Percentiles rank a stretch among this genome's conserved stretches.
Conservation (phyloP, 2,113 vertebrate genomes). For the Reinhardtius hippoglossoides region DNA sequence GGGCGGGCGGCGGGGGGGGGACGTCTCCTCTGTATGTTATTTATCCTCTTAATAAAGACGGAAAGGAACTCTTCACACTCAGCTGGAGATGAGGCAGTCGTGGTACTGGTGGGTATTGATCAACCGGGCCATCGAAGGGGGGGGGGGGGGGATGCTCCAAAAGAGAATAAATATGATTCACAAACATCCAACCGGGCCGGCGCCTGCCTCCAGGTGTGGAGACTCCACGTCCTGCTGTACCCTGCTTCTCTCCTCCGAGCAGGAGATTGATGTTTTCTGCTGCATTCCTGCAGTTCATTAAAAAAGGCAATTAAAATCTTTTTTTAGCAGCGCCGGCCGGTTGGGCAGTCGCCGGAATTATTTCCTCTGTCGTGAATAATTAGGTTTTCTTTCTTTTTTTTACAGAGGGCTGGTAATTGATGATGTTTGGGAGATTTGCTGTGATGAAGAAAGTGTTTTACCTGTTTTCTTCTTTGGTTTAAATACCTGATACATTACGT, state of each 20-base stretch:
- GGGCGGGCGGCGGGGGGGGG: no score
- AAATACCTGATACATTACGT: no score
- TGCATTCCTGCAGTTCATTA: constrained; percentile 1
- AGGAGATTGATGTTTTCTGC: not conserved
- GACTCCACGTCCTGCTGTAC: not conserved
- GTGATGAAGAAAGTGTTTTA: no score
- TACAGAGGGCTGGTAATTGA: not conserved
- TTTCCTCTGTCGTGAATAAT: not conserved
- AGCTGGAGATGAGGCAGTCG: no score
- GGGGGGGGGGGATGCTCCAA: no score
- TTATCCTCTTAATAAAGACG: no score
- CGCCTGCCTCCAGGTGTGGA: not conserved
- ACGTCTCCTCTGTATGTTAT: no score
- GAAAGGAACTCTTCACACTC: no score
- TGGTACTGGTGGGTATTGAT: no score
- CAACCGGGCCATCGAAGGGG: no score
- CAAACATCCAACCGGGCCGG: not conserved
- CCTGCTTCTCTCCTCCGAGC: not conserved
- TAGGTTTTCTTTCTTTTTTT: not conserved
- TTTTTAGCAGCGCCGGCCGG: not conserved
- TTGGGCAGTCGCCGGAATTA: not conserved
- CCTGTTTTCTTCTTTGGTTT: no score
- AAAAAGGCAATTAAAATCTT: not conserved
- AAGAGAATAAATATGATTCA: not conserved
- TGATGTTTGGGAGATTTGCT: not conserved